These are phyloP conservation scores for Neopelma chrysocephalum DNA, from an alignment of 2,797 vertebrate species.

Conservation along the genomic window DNA sequence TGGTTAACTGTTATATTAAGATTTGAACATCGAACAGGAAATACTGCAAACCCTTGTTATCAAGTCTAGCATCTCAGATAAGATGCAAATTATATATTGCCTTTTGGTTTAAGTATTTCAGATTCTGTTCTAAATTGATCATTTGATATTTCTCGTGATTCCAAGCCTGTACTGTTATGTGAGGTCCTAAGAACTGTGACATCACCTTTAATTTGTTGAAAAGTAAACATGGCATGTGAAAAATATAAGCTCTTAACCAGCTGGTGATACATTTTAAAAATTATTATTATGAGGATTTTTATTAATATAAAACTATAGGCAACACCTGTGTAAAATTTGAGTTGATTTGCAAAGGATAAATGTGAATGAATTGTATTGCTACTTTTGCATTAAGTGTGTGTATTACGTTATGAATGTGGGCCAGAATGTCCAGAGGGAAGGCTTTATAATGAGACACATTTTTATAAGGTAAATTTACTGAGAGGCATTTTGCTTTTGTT, in stretches of 20 bases:
- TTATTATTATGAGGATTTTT: not conserved
- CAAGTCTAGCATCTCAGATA: not conserved
- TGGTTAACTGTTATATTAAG: not conserved
- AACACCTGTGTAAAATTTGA: not conserved
- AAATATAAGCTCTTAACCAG: not conserved
- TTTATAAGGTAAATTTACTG: not conserved
- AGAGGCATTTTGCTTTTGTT: not conserved
- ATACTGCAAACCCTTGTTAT: not conserved
- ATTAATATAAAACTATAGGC: not conserved
- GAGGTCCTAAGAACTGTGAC: not conserved
- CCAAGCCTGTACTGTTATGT: not conserved
- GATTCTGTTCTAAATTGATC: not conserved
- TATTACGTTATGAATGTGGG: not conserved
- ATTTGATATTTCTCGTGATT: not conserved
- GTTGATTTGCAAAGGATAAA: not conserved
- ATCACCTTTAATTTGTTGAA: not conserved
- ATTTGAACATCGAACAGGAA: not conserved
- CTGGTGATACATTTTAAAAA: not conserved
- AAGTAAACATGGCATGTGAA: not conserved
- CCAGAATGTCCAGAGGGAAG: not conserved
- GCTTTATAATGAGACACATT: not conserved
- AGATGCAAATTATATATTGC: not conserved
- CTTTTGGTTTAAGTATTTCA: not conserved
- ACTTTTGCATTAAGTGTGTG: not conserved
- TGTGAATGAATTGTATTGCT: not conserved